Evolutionary conservation across 2,113 vertebrate genomes (phyloP), one percentile per base, ranked within the genome.

Genomic region (Acrocephalus kingi): DNA sequence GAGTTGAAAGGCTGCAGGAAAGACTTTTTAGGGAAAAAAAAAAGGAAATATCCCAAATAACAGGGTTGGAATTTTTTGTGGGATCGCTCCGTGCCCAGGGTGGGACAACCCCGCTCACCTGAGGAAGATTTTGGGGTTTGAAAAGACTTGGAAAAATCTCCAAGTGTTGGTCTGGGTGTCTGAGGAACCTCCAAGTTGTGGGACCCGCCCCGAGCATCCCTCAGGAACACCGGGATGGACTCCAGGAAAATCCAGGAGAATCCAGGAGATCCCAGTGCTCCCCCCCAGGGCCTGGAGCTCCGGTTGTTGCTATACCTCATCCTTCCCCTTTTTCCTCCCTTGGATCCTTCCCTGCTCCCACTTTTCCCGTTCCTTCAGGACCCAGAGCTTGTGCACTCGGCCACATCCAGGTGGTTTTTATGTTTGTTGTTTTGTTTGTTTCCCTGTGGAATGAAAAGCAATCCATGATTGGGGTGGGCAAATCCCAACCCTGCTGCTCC

Each of bases 281-380:
- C 4, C 15, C 68, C 15, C 68, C 85, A 13, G 16, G 71, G 15
- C 56, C 87, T 28, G 54, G 72, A 87, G 62, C 80, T 66, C 91
- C 2, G 3, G 5, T 58, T 67, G 75, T 91, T 73, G 93, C 49
- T 30, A 96, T 97, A 97, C 97, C 97, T 98, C 97, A 94, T n/a
- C n/a, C 15, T 79, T 55, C 54, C 5, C 14, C 25, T 45, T 56
- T 5, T 39, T 39, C 37, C 37, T 39, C 37, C 33, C 72, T 48
- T 11, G 61, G 43, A 66, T 1, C 1, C 10, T 22, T 3, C 24
- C 21, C 56, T 24, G 15, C 16, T 7, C 24, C 24, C 52, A 11
- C 20, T 22, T 31, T 18, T 30, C 4, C 31, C 61, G 9, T 56
- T 28, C 87, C 35, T 72, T 67, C 6, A 48, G 73, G 81, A 51